Conservation (phyloP, 2,888 invertebrate genomes). For the Lasioglossum vierecki region DNA sequence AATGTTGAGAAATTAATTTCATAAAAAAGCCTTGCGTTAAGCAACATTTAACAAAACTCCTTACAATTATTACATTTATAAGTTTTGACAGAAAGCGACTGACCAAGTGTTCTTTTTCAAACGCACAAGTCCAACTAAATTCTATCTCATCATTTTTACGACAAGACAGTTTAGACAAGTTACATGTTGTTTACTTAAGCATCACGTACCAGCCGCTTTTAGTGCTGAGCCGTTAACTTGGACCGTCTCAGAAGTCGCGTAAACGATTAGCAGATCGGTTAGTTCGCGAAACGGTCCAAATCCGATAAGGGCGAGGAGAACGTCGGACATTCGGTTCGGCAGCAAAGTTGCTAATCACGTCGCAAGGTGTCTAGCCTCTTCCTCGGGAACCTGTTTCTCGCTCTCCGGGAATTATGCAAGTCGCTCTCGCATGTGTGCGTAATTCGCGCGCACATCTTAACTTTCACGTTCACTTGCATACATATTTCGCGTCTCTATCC, state of each 20-base stretch:
- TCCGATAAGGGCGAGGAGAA: conserved; percentile 11
- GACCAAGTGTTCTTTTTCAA: not conserved
- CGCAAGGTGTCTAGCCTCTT: conserved; percentile 10
- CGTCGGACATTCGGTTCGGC: not conserved
- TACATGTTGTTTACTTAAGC: not conserved
- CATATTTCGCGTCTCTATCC: conserved; percentile 54
- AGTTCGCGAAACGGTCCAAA: not conserved
- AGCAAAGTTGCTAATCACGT: conserved; percentile 7
- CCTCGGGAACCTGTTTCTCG: conserved; percentile 39
- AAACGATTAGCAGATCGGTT: conserved; percentile 11
- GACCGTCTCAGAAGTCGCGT: not conserved
- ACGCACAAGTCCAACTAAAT: not conserved
- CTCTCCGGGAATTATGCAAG: conserved; percentile 49
- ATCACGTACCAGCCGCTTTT: not conserved
- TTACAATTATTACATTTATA: not conserved
- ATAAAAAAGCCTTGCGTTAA: no score
- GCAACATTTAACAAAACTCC: not conserved
- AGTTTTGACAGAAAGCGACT: not conserved
- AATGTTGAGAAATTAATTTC: not conserved
- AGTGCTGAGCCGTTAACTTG: not conserved
- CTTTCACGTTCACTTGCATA: conserved; percentile 48
- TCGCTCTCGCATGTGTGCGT: conserved; percentile 7
- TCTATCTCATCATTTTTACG: not conserved
- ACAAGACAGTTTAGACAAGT: not conserved
- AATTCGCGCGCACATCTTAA: conserved; percentile 48